Base-by-base conservation (phyloP, 2,797 vertebrate genomes). In the Chanos chanos region DNA sequence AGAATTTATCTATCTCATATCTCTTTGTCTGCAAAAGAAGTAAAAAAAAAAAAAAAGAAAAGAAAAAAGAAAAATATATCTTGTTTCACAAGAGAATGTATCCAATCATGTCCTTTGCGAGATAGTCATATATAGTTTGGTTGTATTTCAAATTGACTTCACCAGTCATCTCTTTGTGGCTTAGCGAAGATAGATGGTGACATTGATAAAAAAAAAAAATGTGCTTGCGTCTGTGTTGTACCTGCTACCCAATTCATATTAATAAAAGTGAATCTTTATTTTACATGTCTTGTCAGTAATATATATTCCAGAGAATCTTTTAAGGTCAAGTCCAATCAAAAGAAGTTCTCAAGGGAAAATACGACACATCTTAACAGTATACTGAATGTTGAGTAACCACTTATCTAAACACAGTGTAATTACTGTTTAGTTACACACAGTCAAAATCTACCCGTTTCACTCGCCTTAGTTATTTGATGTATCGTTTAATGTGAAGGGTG, bases 191-290 rank as follows among this genome's bases (percentile, higher is more conserved):
- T 70, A 56, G 55, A 56, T 73, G 88, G 88, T 86, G 86, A 86
- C 83, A 55, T 80, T 81, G 84, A 85, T 71, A 76, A 91, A 75
- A 83, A 85, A 71, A 76, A 91, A 75, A 83, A 88, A 92, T 83
- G 84, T 79, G 85, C 89, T 85, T 86, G 88, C 84, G 78, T 88
- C 86, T 75, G 88, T 79, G 70, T 79, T 79, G 75, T 93, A 83
- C 77, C 79, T 88, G 89, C 87, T 37, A 80, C 89, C 85, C 89
- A 58, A 83, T 71, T 91, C 87, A 87, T 89, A 73, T 85, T 83
- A 81, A 82, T 88, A 88, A 85, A 84, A n/a, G 48, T 28, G 79
- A 83, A 70, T 87, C 84, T 83, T 87, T 84, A 79, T 89, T 92
- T 88, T 82, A 89, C 77, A 78, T 7, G 7, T 34, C 30, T 62